Percentiles rank a stretch among this genome's conserved stretches.
Conservation (phyloP, 2,888 invertebrate genomes). For the Fragum sueziense region DNA sequence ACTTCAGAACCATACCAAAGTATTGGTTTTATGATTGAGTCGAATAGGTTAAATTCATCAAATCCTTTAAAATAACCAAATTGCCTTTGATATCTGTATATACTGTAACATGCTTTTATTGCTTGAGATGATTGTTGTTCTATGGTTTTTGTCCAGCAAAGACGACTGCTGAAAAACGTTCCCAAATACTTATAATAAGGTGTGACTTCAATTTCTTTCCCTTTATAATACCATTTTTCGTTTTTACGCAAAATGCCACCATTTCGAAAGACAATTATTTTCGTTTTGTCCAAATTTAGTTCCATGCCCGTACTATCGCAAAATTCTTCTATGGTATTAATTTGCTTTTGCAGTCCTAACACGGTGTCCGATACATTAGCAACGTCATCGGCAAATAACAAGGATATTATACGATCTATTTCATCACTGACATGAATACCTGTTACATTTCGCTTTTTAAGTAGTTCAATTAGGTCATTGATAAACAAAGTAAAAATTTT, state of each 20-base stretch:
- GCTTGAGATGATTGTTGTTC: not conserved
- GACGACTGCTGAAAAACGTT: not conserved
- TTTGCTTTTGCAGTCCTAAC: not conserved
- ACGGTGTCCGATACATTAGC: not conserved
- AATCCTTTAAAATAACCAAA: not conserved
- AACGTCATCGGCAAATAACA: constrained; percentile 10
- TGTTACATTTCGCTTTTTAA: not conserved
- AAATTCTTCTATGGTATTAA: not conserved
- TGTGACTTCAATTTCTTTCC: not conserved
- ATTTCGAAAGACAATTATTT: constrained; percentile 3
- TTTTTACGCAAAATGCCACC: not conserved
- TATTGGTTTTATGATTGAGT: not conserved
- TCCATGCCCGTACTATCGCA: not conserved
- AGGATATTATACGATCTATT: not conserved
- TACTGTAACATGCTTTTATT: too few relatives aligned
- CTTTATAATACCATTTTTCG: constrained; percentile 8
- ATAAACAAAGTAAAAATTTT: not conserved
- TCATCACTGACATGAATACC: not conserved
- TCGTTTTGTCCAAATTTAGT: not conserved
- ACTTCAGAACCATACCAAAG: not conserved
- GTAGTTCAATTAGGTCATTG: not conserved
- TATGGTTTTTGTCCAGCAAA: not conserved
- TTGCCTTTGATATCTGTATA: too few relatives aligned
- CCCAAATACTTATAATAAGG: constrained; percentile 13
- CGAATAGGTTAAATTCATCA: not conserved